A percentile compares a stretch with the other conserved stretches of the same genome.
Conservation (phyloP, 2,113 vertebrate genomes). For the Malurus elegans region DNA sequence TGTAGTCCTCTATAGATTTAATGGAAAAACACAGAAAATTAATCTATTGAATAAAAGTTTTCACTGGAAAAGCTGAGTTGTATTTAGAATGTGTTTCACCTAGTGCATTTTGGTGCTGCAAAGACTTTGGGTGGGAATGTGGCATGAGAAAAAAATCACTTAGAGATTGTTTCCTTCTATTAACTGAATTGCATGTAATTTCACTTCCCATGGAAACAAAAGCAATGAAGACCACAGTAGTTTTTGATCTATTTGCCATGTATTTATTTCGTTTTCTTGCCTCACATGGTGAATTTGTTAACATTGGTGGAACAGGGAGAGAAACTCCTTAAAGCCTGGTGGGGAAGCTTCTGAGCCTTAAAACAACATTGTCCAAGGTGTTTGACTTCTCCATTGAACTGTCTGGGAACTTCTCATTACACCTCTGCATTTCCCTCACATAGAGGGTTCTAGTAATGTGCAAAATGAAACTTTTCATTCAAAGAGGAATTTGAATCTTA, state of each 20-base stretch:
- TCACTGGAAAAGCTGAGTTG: neutral
- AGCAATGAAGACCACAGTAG: neutral
- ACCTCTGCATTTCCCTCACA: neutral
- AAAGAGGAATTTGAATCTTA: neutral
- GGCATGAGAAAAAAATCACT: neutral
- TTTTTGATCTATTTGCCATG: neutral
- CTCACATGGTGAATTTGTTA: neutral
- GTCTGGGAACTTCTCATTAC: neutral
- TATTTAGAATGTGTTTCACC: neutral
- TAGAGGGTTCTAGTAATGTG: neutral
- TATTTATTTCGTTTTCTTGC: neutral
- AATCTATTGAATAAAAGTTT: neutral
- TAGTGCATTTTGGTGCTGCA: neutral
- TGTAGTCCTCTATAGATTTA: neutral
- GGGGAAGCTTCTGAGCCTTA: neutral
- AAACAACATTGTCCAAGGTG: neutral
- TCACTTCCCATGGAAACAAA: neutral
- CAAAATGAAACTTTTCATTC: neutral
- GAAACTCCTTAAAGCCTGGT: neutral
- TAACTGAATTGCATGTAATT: neutral
- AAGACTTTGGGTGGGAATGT: neutral
- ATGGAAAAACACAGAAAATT: neutral
- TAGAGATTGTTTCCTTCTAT: neutral
- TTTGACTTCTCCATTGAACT: neutral
- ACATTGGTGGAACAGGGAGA: neutral